Conservation (phyloP, 1,140 invertebrate species). For the Pogonomyrmex barbatus region DNA sequence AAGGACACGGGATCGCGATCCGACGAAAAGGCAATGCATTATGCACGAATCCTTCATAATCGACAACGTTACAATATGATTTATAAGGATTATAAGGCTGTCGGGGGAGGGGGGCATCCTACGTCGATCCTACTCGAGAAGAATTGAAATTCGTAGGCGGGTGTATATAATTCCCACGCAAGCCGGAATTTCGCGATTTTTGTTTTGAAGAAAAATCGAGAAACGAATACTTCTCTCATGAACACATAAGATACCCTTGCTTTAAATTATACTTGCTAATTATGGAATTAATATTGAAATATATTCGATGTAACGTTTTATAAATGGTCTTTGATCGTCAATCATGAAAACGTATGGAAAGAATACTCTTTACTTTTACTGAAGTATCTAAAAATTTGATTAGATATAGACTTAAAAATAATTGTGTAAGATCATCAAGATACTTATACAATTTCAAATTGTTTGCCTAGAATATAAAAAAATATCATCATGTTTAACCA, state of each 20-base stretch:
- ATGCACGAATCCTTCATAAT: conserved; percentile 50
- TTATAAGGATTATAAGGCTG: conserved; percentile 14
- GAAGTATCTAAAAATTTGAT: too few relatives aligned
- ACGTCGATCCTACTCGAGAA: neutral
- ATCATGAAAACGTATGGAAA: too few relatives aligned
- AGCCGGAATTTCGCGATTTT: too few relatives aligned
- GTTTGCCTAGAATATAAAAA: neutral
- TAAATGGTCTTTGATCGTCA: too few relatives aligned
- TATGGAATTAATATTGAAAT: neutral
- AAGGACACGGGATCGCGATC: neutral
- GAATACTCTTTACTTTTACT: too few relatives aligned
- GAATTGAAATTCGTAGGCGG: conserved; percentile 5
- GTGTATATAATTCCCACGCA: neutral
- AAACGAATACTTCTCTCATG: neutral
- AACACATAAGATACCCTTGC: neutral
- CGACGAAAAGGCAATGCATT: conserved; percentile 38
- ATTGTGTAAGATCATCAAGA: too few relatives aligned
- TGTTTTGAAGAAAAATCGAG: too few relatives aligned
- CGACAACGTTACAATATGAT: conserved; percentile 40
- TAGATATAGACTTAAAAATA: too few relatives aligned
- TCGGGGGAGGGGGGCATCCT: neutral
- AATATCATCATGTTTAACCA: neutral
- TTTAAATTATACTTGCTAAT: conserved; percentile 13
- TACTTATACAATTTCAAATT: too few relatives aligned
- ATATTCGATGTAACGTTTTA: neutral